Base-by-base conservation (phyloP, 2,797 vertebrate genomes). In the Amniataba percoides region DNA sequence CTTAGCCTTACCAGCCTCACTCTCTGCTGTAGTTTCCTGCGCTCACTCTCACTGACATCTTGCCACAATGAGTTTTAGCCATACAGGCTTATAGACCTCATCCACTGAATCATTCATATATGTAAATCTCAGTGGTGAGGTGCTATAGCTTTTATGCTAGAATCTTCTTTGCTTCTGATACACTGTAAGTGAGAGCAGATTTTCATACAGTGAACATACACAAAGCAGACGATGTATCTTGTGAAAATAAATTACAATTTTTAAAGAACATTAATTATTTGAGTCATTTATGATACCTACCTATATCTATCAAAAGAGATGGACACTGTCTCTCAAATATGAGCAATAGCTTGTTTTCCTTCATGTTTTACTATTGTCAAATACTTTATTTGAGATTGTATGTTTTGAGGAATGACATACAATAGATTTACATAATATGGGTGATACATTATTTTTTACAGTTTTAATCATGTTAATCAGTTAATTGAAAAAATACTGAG, bases 41-140 rank as follows among this genome's bases (percentile, higher is more conserved):
- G 81, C 51, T 76, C 40, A 56, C 18, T 84, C 52, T 77, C 39
- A 48, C 55, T 72, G 60, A 61, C 36, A 5, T 46, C 36, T 60
- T 36, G 49, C 19, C 25, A 72, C 46, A 57, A 25, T 11, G 36
- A 74, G 25, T 6, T 70, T 73, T 25, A 66, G 2, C 64, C 56
- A 2, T 31, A 49, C 25, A 49, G 55, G 43, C 18, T 73, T 7
- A 19, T 5, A 63, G 25, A 63, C 16, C 59, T 16, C 45, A 39
- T 7, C 19, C 21, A 40, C 62, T 65, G 36, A 72, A 55, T 63
- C 71, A 60, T 74, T 69, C 48, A 77, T 66, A n/a, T 39, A 39
- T 74, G 36, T 34, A 51, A 53, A 75, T 64, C 15, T 70, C 36
- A 18, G 39, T 19, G 42, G 45, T 19, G 27, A 52, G 21, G 15